phyloP scores from a whole-genome alignment of 2,888 invertebrate species.

The Ornithoptera alexandrae region DNA sequence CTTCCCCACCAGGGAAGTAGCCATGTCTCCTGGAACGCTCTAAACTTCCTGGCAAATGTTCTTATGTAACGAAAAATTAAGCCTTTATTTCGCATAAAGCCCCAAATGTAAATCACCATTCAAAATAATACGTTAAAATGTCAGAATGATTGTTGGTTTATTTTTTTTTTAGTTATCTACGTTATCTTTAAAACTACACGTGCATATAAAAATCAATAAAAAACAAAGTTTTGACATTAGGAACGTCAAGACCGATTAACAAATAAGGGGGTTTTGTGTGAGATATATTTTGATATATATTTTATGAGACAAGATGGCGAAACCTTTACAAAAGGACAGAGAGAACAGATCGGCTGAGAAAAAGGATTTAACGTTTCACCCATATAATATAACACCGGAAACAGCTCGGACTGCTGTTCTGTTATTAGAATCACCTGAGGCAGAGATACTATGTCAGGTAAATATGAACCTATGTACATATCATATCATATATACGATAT shows the following conservation, averaged over 20 bases:
- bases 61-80: constrained; percentile 58
- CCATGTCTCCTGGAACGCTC: constrained; percentile 68
- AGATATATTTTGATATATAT: neutral
- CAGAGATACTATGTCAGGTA: constrained; percentile 73
- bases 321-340: constrained; percentile 67
- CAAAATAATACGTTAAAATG: constrained; percentile 30
- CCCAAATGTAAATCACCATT: constrained; percentile 35
- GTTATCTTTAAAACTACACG: neutral
- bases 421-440: constrained; percentile 62
- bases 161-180: neutral
- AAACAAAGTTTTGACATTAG: neutral
- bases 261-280: neutral
- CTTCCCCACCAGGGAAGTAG: constrained; percentile 71
- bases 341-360: constrained; percentile 71
- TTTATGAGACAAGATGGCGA: constrained; percentile 43
- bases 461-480: neutral
- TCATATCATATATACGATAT: no score
- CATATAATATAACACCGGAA: constrained; percentile 66
- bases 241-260: constrained; percentile 3
- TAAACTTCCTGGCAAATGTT: constrained; percentile 60
- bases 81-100: constrained; percentile 64
- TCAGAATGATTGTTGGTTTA: neutral
- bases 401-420: constrained; percentile 70
- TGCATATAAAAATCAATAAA: neutral
- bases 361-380: constrained; percentile 64